Evolutionary conservation across 2,888 invertebrate species (phyloP).

Genomic region (Ennomos fuscantarius): DNA sequence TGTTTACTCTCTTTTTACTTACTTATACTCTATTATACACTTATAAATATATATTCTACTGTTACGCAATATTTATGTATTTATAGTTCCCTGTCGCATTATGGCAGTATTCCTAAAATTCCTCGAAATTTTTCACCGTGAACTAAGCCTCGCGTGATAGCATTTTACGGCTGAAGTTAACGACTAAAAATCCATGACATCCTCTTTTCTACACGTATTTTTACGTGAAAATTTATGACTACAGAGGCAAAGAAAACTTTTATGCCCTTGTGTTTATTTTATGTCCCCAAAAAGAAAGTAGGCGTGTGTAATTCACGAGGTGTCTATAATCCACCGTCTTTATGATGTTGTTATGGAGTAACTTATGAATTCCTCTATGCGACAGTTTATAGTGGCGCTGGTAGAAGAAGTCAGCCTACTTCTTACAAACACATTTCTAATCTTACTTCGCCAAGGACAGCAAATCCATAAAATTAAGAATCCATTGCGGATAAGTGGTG

Average conservation of each 20-base stretch:
- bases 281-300: constrained; percentile 30
- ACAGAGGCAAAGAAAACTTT: constrained; percentile 28
- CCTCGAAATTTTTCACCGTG: constrained; percentile 11
- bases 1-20: too few relatives aligned
- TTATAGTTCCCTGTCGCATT: not conserved
- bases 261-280: constrained; percentile 25
- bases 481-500: too few relatives aligned
- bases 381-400: not conserved
- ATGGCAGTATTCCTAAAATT: not conserved
- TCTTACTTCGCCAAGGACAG: too few relatives aligned
- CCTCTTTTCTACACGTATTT: constrained; percentile 23
- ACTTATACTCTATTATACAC: too few relatives aligned
- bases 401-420: constrained; percentile 1
- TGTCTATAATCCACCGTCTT: constrained; percentile 31
- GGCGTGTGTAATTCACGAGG: constrained; percentile 36
- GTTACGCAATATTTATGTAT: too few relatives aligned
- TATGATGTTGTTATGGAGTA: constrained; percentile 23
- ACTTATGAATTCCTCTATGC: constrained; percentile 7
- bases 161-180: constrained; percentile 34
- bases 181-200: constrained; percentile 29
- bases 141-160: constrained; percentile 26
- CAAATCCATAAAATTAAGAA: too few relatives aligned
- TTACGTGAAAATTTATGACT: constrained; percentile 29
- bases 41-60: too few relatives aligned
- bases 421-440: too few relatives aligned